These are phyloP conservation scores for Pteruthius melanotis DNA, from an alignment of 2,113 vertebrate species.

Conservation along the genomic window DNA sequence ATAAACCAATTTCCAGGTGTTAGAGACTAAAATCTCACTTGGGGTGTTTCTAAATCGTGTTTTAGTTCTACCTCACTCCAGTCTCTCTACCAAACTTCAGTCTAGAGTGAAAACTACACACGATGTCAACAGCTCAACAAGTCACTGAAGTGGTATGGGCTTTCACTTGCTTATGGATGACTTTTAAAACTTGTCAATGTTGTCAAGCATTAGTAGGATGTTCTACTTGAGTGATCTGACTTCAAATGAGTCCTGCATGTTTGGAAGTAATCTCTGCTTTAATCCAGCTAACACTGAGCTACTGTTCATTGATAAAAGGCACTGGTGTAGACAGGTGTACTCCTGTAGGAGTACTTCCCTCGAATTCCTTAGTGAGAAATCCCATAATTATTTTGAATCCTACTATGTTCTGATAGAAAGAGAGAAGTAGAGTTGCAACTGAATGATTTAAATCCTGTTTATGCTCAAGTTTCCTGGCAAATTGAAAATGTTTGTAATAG, in stretches of 20 bases:
- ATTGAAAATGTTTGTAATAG: slow-evolving; percentile 1
- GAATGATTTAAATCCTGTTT: slow-evolving; percentile 35
- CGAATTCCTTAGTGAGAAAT: slow-evolving; percentile 7
- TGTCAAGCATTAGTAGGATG: background rate
- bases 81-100: background rate
- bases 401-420: slow-evolving; percentile 9
- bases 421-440: background rate
- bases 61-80: background rate
- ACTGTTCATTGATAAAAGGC: background rate
- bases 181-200: background rate
- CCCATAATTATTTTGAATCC: slow-evolving; percentile 28
- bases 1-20: background rate
- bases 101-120: background rate
- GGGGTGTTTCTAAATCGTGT: background rate
- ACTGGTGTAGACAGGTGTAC: background rate
- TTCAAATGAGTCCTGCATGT: background rate
- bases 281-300: background rate
- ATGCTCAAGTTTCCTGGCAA: slow-evolving; percentile 46
- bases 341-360: background rate
- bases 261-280: background rate
- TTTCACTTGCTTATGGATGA: background rate
- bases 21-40: background rate
- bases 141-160: background rate
- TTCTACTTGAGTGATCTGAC: background rate
- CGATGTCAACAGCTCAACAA: background rate